Evolutionary conservation across 2,797 vertebrate genomes (phyloP).

Genomic region (Mallotus villosus): DNA sequence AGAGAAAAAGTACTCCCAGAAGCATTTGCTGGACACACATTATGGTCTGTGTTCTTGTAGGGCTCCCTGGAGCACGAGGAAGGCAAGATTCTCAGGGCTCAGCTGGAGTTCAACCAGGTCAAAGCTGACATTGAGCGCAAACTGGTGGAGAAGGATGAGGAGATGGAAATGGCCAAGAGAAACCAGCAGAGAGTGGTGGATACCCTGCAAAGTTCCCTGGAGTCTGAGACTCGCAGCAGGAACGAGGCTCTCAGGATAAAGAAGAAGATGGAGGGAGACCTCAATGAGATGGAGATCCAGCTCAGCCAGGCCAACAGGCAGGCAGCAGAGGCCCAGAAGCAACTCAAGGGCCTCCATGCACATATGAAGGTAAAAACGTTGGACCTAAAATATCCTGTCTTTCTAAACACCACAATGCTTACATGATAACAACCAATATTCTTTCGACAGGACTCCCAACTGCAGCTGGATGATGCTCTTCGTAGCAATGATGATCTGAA

Average conservation of each 20-base stretch:
- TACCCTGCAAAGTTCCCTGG: slow-evolving; percentile 81
- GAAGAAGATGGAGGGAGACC: slow-evolving; percentile 89
- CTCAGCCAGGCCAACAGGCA: slow-evolving; percentile 84
- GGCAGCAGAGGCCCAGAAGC: slow-evolving; percentile 83
- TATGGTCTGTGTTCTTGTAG: slow-evolving; percentile 51
- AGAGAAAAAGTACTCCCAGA: no score
- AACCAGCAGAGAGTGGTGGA: slow-evolving; percentile 82
- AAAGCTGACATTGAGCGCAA: slow-evolving; percentile 86
- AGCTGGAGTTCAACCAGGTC: slow-evolving; percentile 85
- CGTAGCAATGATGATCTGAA: slow-evolving; percentile 84
- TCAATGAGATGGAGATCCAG: slow-evolving; percentile 88
- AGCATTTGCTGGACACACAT: no score
- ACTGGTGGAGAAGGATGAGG: slow-evolving; percentile 85
- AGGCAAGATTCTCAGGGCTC: slow-evolving; percentile 83
- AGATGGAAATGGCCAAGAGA: slow-evolving; percentile 86
- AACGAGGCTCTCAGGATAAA: slow-evolving; percentile 87
- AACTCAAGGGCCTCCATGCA: slow-evolving; percentile 79
- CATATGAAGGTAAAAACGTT: slow-evolving; percentile 81
- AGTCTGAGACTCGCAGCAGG: slow-evolving; percentile 85
- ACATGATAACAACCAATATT: neutral
- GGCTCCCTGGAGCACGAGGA: slow-evolving; percentile 86
- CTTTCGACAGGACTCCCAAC: slow-evolving; percentile 75
- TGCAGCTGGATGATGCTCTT: slow-evolving; percentile 83
- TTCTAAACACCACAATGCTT: neutral
- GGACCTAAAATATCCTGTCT: neutral